These are phyloP conservation scores for Idaea straminata DNA, from an alignment of 2,888 invertebrate species.

Conservation along the genomic window DNA sequence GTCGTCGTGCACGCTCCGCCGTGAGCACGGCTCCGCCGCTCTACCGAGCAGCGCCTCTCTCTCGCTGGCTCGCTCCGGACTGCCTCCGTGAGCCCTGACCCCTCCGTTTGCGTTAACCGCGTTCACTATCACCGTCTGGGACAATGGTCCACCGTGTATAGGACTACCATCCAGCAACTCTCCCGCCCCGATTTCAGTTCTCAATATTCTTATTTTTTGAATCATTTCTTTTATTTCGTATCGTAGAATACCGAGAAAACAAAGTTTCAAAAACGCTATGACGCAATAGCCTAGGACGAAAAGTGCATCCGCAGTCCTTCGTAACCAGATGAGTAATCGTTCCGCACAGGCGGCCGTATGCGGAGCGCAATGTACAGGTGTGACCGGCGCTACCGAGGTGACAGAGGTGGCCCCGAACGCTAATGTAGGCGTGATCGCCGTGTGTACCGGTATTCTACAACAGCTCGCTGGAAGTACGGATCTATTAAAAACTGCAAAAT, in stretches of 20 bases:
- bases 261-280: conserved; percentile 92
- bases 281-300: conserved; percentile 93
- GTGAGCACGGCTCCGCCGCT: conserved; percentile 69
- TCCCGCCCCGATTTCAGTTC: conserved; percentile 82
- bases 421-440: conserved; percentile 76
- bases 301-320: conserved; percentile 89
- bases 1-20: conserved; percentile 68
- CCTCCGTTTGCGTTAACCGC: conserved; percentile 81
- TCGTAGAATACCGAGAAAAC: conserved; percentile 91
- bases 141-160: conserved; percentile 70
- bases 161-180: conserved; percentile 72
- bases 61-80: conserved; percentile 79
- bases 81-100: conserved; percentile 78
- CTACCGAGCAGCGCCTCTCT: conserved; percentile 79
- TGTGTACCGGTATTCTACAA: conserved; percentile 68
- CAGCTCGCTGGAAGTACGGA: conserved; percentile 70
- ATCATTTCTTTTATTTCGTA: conserved; percentile 96
- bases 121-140: conserved; percentile 73
- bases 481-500: conserved; percentile 70
- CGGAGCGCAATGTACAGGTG: conserved; percentile 68
- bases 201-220: conserved; percentile 91
- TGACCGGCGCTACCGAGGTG: conserved; percentile 58
- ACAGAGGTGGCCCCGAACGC: conserved; percentile 54
- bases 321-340: conserved; percentile 85
- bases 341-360: conserved; percentile 86